Percentiles rank a stretch among this genome's conserved stretches.
Evolutionary conservation across 1,140 invertebrate species (phyloP).

Genomic region (Trypoxylus dichotomus): DNA sequence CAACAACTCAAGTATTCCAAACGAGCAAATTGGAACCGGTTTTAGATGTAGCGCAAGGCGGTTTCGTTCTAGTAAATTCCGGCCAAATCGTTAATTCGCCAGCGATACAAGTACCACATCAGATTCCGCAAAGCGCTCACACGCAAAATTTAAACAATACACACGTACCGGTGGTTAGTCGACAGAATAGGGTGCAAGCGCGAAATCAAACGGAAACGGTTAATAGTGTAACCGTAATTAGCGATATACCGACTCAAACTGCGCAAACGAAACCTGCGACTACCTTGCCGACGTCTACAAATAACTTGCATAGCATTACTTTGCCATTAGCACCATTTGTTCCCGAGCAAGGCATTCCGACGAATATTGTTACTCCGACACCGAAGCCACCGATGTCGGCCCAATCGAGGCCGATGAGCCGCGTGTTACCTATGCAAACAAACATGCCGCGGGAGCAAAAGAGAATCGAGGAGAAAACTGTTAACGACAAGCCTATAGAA

Average conservation of each 20-base stretch:
- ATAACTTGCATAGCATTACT: constrained; percentile 54
- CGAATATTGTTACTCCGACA: constrained; percentile 68
- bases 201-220: not conserved
- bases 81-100: constrained; percentile 46
- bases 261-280: not conserved
- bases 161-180: not conserved
- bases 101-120: constrained; percentile 35
- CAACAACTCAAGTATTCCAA: constrained; percentile 80
- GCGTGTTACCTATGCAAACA: constrained; percentile 72
- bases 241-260: not conserved
- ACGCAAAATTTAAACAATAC: constrained; percentile 20
- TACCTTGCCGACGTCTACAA: not conserved
- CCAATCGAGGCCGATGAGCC: constrained; percentile 68
- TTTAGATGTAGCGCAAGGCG: constrained; percentile 66
- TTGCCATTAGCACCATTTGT: constrained; percentile 61
- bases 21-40: constrained; percentile 80
- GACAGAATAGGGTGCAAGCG: not conserved
- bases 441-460: constrained; percentile 44
- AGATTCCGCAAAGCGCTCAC: constrained; percentile 32
- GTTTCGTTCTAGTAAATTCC: constrained; percentile 70
- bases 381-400: constrained; percentile 55
- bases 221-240: not conserved
- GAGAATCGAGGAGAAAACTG: constrained; percentile 42
- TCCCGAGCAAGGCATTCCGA: constrained; percentile 63
- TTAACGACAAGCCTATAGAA: constrained; percentile 48